Evolutionary conservation across 64 coral and sea anemone species (phyloP), one percentile per base, ranked within the genome.

Genomic region (Dendrophyllia cribrosa): DNA sequence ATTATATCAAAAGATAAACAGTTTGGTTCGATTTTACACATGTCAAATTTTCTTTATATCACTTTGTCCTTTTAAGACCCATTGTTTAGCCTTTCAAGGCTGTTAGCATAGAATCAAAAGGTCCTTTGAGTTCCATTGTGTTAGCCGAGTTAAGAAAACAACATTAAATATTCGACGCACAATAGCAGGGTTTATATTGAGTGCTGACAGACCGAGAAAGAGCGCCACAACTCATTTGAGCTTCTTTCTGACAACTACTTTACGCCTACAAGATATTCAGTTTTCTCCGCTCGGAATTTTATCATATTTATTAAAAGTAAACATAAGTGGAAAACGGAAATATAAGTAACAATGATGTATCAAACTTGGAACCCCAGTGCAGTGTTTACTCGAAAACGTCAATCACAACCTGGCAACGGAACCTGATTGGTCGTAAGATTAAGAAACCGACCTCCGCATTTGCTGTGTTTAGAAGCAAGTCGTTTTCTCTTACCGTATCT

Each of bases 21-120:
- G 82, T 83, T 94, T 89, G 92, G 70, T 80, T 94, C 74, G 86
- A 89, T 94, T 94, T 94, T 94, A 75, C 86, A 89, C 92, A 94
- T 94, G 78, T 84, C 92, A 94, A 89, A 83, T 51, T 55, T 61
- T 46, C 86, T 82, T 94, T 76, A 51, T 84, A 89, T 94, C 75
- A 89, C 69, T 94, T 94, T 94, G 87, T 89, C 64, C 77, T 83
- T 78, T 89, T 83, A 83, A 94, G 86, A 63, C 67, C 58, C 74
- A 94, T 94, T 94, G 92, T 94, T 74, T 84, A 58, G 17, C 72
- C 25, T 73, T 89, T 51, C 69, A 89, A 83, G 87, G 86, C 76
- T 89, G 86, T 89, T 89, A 88, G 87, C 46, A 82, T 66, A 58
- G 63, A 76, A 76, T 53, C 70, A 94, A 64, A 82, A 87, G 77